Percentiles rank a stretch among this genome's conserved stretches.
Evolutionary conservation across 2,888 invertebrate genomes (phyloP).

Genomic region (Branchellion lobata): DNA sequence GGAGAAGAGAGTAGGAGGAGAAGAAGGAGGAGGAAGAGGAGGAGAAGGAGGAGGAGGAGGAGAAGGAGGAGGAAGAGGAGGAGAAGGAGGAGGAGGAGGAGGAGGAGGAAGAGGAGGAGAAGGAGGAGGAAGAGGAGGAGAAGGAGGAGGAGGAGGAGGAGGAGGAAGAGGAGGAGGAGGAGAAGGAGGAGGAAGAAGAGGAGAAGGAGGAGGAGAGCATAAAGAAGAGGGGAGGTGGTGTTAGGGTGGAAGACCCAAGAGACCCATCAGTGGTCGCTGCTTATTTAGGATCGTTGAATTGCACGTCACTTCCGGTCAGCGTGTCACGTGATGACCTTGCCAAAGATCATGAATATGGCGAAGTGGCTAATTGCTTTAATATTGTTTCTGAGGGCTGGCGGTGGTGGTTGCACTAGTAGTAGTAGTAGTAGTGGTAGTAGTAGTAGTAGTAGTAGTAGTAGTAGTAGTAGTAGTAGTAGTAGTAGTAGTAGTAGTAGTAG

Average conservation of each 20-base stretch:
- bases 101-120: too few species aligned
- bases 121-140: too few species aligned
- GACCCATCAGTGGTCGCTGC: neutral
- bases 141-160: too few species aligned
- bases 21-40: too few species aligned
- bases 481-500: slow-evolving; percentile 12
- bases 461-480: neutral
- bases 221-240: too few species aligned
- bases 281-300: neutral
- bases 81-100: too few species aligned
- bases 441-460: neutral
- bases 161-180: too few species aligned
- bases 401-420: neutral
- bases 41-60: too few species aligned
- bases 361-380: neutral
- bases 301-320: neutral
- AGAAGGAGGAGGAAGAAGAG: too few species aligned
- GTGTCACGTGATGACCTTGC: neutral
- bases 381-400: neutral
- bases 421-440: neutral
- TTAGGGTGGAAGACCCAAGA: neutral
- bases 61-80: too few species aligned
- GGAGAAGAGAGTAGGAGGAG: too few species aligned
- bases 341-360: neutral
- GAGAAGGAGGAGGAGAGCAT: too few species aligned